Evolutionary conservation across 2,113 vertebrate genomes (phyloP).

Genomic region (Pholis gunnellus): DNA sequence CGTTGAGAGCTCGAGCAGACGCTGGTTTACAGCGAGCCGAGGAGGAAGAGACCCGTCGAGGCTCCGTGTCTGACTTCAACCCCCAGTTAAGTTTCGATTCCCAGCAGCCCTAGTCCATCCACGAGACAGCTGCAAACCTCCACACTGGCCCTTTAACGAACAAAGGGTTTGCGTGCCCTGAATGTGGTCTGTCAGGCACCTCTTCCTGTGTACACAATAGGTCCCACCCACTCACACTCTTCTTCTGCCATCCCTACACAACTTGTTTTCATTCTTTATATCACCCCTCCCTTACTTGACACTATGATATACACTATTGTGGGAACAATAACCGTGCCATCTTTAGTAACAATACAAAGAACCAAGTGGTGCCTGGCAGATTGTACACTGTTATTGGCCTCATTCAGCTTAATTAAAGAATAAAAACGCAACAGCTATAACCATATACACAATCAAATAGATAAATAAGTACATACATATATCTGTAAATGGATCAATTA

Average conservation of each 20-base stretch:
- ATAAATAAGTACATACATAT: not conserved
- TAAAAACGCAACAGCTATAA: not conserved
- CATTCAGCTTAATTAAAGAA: not conserved
- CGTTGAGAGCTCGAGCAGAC: not conserved
- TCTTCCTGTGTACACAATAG: not conserved
- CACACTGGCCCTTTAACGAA: slow-evolving; percentile 24
- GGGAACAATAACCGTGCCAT: not conserved
- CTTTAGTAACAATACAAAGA: not conserved
- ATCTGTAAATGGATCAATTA: not conserved
- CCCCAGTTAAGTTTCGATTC: slow-evolving; percentile 71
- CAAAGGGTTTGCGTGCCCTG: fast-evolving
- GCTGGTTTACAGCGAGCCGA: not conserved
- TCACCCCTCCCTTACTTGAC: not conserved
- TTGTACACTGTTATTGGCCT: no score
- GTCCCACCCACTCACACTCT: no score
- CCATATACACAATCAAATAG: not conserved
- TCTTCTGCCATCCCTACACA: no score
- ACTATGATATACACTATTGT: no score
- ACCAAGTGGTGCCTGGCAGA: not conserved
- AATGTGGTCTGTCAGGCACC: slow-evolving; percentile 5
- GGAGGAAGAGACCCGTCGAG: not conserved
- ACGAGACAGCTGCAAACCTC: not conserved
- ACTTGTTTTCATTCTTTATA: not conserved
- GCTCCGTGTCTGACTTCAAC: no score
- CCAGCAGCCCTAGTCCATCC: not conserved